Evolutionary conservation across 2,888 invertebrate genomes (phyloP).

Genomic region (Dermolepida albohirtum): DNA sequence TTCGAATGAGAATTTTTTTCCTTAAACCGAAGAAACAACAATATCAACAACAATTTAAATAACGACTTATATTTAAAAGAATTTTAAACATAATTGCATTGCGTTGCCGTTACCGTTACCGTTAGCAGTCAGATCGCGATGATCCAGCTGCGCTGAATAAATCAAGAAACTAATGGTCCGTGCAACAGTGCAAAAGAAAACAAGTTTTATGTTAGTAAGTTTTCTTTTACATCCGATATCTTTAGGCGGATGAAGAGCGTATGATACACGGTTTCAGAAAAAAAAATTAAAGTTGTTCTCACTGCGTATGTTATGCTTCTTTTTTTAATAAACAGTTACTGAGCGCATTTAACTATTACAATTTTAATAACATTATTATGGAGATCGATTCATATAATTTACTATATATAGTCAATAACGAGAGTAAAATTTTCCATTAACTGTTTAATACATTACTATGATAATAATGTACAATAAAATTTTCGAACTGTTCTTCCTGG

Average conservation of each 20-base stretch:
- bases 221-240: background rate
- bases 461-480: too few species aligned
- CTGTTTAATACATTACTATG: too few species aligned
- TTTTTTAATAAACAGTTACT: too few species aligned
- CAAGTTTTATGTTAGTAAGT: background rate
- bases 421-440: too few species aligned
- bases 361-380: too few species aligned
- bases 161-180: conserved; percentile 24
- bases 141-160: conserved; percentile 26
- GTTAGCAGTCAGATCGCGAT: conserved; percentile 22
- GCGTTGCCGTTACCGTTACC: conserved; percentile 10
- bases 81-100: conserved; percentile 3
- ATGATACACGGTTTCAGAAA: too few species aligned
- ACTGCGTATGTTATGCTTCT: too few species aligned
- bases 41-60: background rate
- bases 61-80: background rate
- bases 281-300: too few species aligned
- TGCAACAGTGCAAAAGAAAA: conserved; percentile 6
- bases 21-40: background rate
- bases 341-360: too few species aligned
- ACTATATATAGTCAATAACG: too few species aligned
- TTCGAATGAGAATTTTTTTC: background rate
- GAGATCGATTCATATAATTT: too few species aligned
- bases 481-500: too few species aligned
- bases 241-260: background rate